Evolutionary conservation across 2,113 vertebrate genomes (phyloP).

Genomic region (Naja naja): DNA sequence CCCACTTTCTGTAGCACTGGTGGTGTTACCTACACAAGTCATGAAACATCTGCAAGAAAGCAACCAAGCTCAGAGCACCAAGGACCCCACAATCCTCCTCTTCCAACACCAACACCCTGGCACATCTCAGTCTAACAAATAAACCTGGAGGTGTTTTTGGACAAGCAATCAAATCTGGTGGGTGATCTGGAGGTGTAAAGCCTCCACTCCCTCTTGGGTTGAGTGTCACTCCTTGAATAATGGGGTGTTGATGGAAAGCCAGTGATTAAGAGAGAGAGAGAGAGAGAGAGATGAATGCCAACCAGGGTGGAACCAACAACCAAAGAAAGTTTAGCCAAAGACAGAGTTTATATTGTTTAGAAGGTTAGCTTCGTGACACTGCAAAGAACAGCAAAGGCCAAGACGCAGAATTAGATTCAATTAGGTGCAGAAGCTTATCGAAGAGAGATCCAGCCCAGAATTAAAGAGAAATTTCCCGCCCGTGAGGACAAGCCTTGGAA

Average conservation of each 20-base stretch:
- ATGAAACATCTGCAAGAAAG: no score
- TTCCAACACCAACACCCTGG: background rate
- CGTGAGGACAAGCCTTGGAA: no score
- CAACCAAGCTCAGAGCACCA: no score
- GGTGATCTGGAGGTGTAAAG: slow-evolving; percentile 27
- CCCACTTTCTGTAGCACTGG: no score
- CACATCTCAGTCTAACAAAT: slow-evolving; percentile 6
- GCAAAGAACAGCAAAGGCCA: background rate
- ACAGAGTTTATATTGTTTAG: no score
- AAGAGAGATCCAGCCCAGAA: no score
- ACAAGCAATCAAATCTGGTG: background rate
- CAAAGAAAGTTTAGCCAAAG: background rate
- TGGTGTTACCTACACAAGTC: no score
- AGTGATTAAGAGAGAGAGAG: slow-evolving; percentile 15
- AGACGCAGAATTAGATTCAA: no score
- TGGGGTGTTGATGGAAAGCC: slow-evolving; percentile 3
- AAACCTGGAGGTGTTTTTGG: slow-evolving; percentile 2
- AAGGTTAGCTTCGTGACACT: no score
- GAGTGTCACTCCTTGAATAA: slow-evolving; percentile 33
- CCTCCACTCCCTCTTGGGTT: slow-evolving; percentile 34
- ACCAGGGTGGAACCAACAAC: background rate
- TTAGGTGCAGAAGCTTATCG: no score
- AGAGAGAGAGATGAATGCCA: background rate
- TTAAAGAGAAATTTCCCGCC: no score
- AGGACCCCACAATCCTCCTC: no score